Percentiles rank a stretch among this genome's conserved stretches.
phyloP scores from a whole-genome alignment of 2,888 invertebrate species.

The Melanostoma mellinum region DNA sequence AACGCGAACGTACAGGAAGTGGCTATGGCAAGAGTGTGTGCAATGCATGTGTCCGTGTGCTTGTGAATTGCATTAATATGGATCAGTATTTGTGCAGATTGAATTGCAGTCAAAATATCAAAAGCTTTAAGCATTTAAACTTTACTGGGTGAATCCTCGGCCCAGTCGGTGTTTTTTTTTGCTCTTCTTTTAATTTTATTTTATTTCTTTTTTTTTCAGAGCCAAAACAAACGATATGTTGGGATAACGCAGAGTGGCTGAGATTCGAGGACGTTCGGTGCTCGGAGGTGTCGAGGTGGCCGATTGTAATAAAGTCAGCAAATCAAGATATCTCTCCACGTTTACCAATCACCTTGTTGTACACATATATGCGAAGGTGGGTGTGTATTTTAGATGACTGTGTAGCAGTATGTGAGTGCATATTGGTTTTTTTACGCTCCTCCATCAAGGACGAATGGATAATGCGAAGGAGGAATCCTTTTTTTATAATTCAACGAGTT shows the following conservation, averaged over 20 bases:
- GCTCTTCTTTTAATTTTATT: conserved; percentile 1
- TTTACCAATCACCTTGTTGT: conserved; percentile 67
- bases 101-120: conserved; percentile 71
- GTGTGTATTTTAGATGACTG: conserved; percentile 23
- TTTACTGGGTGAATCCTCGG: conserved; percentile 55
- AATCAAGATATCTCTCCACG: conserved; percentile 69
- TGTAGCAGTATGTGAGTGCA: conserved; percentile 50
- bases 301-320: conserved; percentile 71
- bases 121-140: conserved; percentile 69
- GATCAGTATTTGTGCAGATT: conserved; percentile 52
- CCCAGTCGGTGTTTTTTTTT: conserved; percentile 1
- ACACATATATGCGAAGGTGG: conserved; percentile 41
- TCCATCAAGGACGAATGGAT: conserved; percentile 59
- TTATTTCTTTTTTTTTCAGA: not conserved
- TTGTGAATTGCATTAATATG: no score
- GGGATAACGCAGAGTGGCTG: conserved; percentile 22
- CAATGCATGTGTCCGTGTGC: not conserved
- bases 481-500: not conserved
- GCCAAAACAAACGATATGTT: conserved; percentile 44
- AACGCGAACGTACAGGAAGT: conserved; percentile 49
- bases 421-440: conserved; percentile 11
- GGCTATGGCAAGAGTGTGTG: conserved; percentile 31
- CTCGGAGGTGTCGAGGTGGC: not conserved
- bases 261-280: no score
- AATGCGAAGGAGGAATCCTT: not conserved